These are phyloP conservation scores for Agonopterix arenella DNA, from an alignment of 2,888 invertebrate species.

Conservation along the genomic window DNA sequence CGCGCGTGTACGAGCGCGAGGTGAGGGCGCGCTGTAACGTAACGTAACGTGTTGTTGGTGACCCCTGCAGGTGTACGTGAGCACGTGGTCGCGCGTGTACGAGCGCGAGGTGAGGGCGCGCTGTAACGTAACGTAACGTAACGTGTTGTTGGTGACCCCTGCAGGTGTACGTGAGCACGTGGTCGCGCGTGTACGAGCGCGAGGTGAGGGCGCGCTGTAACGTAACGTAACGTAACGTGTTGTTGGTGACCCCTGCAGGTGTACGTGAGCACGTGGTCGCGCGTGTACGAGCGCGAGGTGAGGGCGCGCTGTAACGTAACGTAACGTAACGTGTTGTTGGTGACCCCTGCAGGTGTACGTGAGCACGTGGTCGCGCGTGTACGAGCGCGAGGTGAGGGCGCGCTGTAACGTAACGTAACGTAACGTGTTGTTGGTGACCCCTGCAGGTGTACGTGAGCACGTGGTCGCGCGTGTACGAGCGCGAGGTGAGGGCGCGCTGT, in stretches of 20 bases:
- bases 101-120: slow-evolving; percentile 85
- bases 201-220: slow-evolving; percentile 69
- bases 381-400: slow-evolving; percentile 89
- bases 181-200: slow-evolving; percentile 92
- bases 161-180: slow-evolving; percentile 82
- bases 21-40: slow-evolving; percentile 72
- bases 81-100: slow-evolving; percentile 90
- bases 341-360: slow-evolving; percentile 74
- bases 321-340: neutral
- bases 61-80: slow-evolving; percentile 76
- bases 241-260: neutral
- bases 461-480: slow-evolving; percentile 91
- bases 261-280: slow-evolving; percentile 89
- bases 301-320: no score
- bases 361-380: slow-evolving; percentile 88
- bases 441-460: slow-evolving; percentile 81
- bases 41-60: neutral
- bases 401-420: no score
- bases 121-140: no score
- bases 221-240: no score
- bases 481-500: slow-evolving; percentile 75
- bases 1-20: slow-evolving; percentile 93
- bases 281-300: slow-evolving; percentile 94
- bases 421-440: neutral
- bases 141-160: neutral